Conservation (phyloP, 2,797 vertebrate species). For the Poeciliopsis paucimaculata region DNA sequence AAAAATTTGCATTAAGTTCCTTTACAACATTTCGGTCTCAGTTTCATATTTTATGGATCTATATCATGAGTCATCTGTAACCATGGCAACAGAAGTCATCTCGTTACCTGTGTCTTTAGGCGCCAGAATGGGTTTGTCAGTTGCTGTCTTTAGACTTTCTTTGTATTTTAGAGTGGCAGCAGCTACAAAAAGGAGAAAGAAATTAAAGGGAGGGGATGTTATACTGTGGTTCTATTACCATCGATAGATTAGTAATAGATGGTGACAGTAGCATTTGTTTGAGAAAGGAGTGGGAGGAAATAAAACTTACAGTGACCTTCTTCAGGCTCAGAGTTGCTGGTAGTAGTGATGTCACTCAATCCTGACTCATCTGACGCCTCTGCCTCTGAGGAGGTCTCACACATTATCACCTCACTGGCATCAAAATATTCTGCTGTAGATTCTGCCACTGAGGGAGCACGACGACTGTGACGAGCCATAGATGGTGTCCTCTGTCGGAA, state of each 20-base stretch:
- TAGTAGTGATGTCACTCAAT: constrained; percentile 88
- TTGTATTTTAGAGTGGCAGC: constrained; percentile 70
- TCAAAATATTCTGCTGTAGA: constrained; percentile 92
- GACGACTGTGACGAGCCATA: constrained; percentile 71
- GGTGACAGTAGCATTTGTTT: neutral
- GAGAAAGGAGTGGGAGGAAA: neutral
- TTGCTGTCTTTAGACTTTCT: constrained; percentile 62
- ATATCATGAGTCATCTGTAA: neutral
- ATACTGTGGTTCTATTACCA: neutral
- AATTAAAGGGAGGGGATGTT: neutral
- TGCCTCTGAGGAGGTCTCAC: constrained; percentile 88
- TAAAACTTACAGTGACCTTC: constrained; percentile 72
- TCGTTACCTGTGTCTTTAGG: constrained; percentile 61
- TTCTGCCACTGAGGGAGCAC: constrained; percentile 86
- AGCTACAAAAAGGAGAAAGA: constrained; percentile 39
- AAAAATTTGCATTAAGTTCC: neutral
- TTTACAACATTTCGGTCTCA: neutral
- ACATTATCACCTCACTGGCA: constrained; percentile 87
- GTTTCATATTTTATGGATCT: neutral
- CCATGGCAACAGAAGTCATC: neutral
- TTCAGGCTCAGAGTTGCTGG: constrained; percentile 85
- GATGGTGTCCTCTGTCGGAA: constrained; percentile 54
- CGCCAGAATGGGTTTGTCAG: constrained; percentile 34
- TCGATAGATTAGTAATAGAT: neutral
- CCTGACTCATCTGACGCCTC: constrained; percentile 88